Evolutionary conservation across 2,797 vertebrate genomes (phyloP), one percentile per base, ranked within the genome.

Genomic region (Enteromius radiatus): DNA sequence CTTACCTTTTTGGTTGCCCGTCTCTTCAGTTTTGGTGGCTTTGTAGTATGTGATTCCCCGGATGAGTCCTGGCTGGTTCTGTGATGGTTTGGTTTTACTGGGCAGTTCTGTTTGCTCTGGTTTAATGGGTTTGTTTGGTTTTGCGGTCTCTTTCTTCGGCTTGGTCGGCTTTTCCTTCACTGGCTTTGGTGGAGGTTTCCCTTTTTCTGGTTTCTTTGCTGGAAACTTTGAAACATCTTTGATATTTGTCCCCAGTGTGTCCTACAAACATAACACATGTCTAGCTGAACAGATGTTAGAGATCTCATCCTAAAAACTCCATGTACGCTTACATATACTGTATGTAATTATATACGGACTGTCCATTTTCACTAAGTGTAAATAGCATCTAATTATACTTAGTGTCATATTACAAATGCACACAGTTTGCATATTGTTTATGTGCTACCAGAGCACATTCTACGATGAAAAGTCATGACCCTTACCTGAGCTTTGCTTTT

Each of bases 31-130:
- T 84, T 93, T 95, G 87, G 93, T 91, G 0, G 97, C 95, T 91
- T 99, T 98, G 94, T 99, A 99, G 94, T 98, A 99, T 0, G 97
- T 98, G 91, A 99, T 94, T 84, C 96, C 96, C 56, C 96, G 93
- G 84, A 97, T 92, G 82, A 97, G 93, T 0, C 96, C 95, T 0
- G 96, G 96, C 91, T 97, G 96, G 77, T 95, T 95, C 0, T 90
- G 92, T 1, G 82, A 86, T 1, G 93, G 88, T 79, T 93, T 95
- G 84, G 95, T 92, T 91, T 95, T 98, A 88, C 92, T 84, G 0
- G 95, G 95, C 17, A 96, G 94, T 71, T 93, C 94, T 0, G 92
- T 91, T 1, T 91, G 88, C 0, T 76, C 88, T 0, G 10, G 71
- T 80, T 78, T 77, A 47, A 28, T 12, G 14, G 68, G 21, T 38